Evolutionary conservation across 2,797 vertebrate genomes (phyloP), one percentile per base, ranked within the genome.

Genomic region (Labeo calbasu): DNA sequence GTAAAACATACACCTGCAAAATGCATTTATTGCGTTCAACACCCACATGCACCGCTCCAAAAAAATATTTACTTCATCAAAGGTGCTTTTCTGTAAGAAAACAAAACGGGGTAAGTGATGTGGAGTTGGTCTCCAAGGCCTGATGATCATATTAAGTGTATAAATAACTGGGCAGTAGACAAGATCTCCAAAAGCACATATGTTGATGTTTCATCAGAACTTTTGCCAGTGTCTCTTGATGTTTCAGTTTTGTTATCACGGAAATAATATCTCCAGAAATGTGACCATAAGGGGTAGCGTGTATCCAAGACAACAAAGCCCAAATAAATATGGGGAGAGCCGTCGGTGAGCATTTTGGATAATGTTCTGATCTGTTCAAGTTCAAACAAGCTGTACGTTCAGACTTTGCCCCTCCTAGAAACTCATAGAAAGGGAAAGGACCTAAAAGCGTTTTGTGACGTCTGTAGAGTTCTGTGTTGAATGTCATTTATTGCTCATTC

Each of bases 1-100:
- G 83, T 66, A 86, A 87, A 87, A 88, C 86, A 89, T 88, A 88
- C 91, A 91, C 90, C 90, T 91, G 90, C 80, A 46, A 84, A 85
- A 77, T 71, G 71, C 82, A 72, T 87, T 59, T 82, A 28, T 83
- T 79, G 61, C 61, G 28, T 87, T 88, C 14, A 50, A 85, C 89
- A 84, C 88, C 88, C 78, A 89, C 89, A 84, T 57, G 46, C 68
- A 61, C 32, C 25, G 76, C 69, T 77, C 17, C 48, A 55, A 87
- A 55, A 88, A 89, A 90, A 90, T 89, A 90, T 89, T 91, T 90
- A 90, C 88, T 87, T 84, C 79, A 85, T 84, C 25, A 77, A 86
- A 85, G 68, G 76, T 82, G 76, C 72, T 85, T 88, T 86, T 71
- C 46, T 15, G 10, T 43, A 84, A 72, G 79, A 83, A 79, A 85